phyloP scores from a whole-genome alignment of 2,797 vertebrate species.

The Pseudochirops cupreus region DNA sequence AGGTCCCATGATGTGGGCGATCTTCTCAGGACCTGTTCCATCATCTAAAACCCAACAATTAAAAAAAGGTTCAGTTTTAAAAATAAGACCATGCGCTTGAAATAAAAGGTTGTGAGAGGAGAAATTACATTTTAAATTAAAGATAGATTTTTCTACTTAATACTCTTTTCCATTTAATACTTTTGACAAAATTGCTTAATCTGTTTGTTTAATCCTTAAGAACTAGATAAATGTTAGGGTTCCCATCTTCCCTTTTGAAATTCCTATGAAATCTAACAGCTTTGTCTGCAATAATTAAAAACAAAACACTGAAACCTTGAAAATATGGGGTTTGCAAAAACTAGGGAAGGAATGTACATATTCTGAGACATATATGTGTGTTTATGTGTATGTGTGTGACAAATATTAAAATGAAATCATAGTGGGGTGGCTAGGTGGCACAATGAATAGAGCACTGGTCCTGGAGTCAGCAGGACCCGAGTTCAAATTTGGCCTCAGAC shows the following conservation, averaged over 20 bases:
- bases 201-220: neutral
- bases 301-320: neutral
- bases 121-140: neutral
- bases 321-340: neutral
- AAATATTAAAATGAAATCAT: neutral
- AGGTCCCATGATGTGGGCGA: slow-evolving; percentile 96
- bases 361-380: neutral
- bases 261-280: neutral
- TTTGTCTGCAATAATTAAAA: neutral
- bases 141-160: neutral
- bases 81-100: neutral
- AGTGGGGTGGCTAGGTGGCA: neutral
- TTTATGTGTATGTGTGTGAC: neutral
- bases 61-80: neutral
- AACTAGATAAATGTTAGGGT: neutral
- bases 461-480: too few relatives aligned
- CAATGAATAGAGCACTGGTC: too few relatives aligned
- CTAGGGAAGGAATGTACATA: neutral
- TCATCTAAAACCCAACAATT: slow-evolving; percentile 88
- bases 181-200: neutral
- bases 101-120: neutral
- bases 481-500: too few relatives aligned
- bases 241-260: neutral
- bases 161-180: neutral
- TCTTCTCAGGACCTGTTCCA: slow-evolving; percentile 94